Evolutionary conservation across 2,888 invertebrate genomes (phyloP).

Genomic region (Meiosimyza decipiens): DNA sequence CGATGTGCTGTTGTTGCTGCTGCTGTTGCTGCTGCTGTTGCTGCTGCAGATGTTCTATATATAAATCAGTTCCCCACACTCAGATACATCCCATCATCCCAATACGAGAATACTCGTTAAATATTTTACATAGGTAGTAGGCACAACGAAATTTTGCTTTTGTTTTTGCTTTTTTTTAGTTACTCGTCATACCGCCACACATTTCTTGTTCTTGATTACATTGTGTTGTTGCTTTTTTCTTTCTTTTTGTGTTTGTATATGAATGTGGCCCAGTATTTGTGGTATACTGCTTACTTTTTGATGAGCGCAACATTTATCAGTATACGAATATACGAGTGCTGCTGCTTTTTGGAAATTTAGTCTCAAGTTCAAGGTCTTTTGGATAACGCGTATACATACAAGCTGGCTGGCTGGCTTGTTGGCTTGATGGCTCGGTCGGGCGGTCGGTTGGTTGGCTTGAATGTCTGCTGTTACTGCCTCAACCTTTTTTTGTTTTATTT

Average conservation of each 20-base stretch:
- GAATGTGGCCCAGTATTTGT: constrained; percentile 37
- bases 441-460: background rate
- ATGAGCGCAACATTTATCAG: constrained; percentile 31
- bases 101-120: no score
- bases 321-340: constrained; percentile 19
- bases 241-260: constrained; percentile 38
- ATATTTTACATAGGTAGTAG: constrained; percentile 28
- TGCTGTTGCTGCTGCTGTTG: no score
- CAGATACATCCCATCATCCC: background rate
- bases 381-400: constrained; percentile 53
- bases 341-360: constrained; percentile 66
- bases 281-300: constrained; percentile 25
- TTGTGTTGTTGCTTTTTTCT: constrained; percentile 25
- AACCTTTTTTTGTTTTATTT: constrained; percentile 17
- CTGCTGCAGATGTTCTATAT: background rate
- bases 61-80: background rate
- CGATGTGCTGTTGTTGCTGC: background rate
- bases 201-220: constrained; percentile 32
- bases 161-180: constrained; percentile 14
- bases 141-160: constrained; percentile 30
- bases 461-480: constrained; percentile 17
- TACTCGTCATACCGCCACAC: background rate
- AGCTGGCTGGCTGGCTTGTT: background rate
- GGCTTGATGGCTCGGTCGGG: no score
- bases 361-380: constrained; percentile 69